phyloP scores from a whole-genome alignment of 2,113 vertebrate species.

The Nansenia antarctica region DNA sequence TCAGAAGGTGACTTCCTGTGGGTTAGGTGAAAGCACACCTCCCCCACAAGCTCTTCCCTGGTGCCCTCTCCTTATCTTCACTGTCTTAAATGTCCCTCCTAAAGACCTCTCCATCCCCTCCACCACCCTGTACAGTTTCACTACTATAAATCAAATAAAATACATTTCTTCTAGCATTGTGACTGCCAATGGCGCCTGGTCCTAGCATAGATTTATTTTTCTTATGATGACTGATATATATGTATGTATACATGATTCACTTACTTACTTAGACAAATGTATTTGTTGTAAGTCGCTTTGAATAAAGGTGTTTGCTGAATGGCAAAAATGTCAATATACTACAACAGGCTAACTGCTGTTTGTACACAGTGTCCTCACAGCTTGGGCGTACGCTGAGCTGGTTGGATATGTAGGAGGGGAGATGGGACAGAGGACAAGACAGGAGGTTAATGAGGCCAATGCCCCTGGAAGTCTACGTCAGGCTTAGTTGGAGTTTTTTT shows the following conservation, averaged over 20 bases:
- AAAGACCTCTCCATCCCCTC: background rate
- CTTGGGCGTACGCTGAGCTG: background rate
- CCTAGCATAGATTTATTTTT: too few species aligned
- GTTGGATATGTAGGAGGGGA: background rate
- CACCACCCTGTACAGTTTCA: too few species aligned
- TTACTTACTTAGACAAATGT: too few species aligned
- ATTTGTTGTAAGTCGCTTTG: too few species aligned
- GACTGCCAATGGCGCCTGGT: too few species aligned
- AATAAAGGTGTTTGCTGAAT: too few species aligned
- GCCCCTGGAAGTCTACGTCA: background rate
- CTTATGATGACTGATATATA: too few species aligned
- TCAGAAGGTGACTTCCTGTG: background rate
- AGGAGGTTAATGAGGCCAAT: background rate
- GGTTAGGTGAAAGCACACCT: background rate
- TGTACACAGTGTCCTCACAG: background rate
- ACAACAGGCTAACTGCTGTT: too few species aligned
- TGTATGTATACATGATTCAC: too few species aligned
- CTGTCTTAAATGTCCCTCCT: background rate
- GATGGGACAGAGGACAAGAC: background rate
- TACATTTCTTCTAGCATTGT: too few species aligned
- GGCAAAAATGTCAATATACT: too few species aligned
- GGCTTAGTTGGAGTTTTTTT: background rate
- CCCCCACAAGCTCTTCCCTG: background rate
- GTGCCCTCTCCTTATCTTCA: background rate
- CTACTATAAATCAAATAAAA: too few species aligned